These are phyloP conservation scores for Isaurus tuberculatus DNA, from an alignment of 92 coral and sea anemone genomes.

Conservation along the genomic window DNA sequence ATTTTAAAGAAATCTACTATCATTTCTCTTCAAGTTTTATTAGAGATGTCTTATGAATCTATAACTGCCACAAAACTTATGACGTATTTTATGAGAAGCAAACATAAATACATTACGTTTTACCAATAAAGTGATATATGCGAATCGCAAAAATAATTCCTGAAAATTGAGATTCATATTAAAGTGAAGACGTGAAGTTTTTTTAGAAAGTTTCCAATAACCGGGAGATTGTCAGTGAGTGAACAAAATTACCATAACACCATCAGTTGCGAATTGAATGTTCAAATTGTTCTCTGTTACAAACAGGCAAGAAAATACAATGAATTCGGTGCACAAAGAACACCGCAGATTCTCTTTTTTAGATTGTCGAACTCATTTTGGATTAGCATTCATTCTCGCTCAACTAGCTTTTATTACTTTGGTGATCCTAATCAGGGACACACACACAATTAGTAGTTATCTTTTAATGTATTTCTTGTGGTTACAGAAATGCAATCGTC, in stretches of 20 bases:
- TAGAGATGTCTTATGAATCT: background rate
- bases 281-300: background rate
- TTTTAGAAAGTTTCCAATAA: no score
- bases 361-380: background rate
- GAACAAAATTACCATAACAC: background rate
- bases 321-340: background rate
- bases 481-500: conserved; percentile 22
- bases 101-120: background rate
- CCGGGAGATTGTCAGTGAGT: no score
- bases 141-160: background rate
- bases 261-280: background rate
- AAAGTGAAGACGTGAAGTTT: no score
- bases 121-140: background rate
- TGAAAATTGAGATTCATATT: no score
- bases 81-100: background rate
- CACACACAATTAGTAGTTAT: conserved; percentile 21
- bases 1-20: background rate
- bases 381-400: background rate
- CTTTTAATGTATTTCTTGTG: conserved; percentile 19
- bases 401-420: background rate
- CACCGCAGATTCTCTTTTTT: conserved; percentile 6
- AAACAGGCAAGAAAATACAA: background rate
- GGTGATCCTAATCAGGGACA: conserved; percentile 9
- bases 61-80: background rate
- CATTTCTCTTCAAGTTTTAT: background rate